phyloP scores from a whole-genome alignment of 2,797 vertebrate genomes.

The Phataginus tetradactyla region DNA sequence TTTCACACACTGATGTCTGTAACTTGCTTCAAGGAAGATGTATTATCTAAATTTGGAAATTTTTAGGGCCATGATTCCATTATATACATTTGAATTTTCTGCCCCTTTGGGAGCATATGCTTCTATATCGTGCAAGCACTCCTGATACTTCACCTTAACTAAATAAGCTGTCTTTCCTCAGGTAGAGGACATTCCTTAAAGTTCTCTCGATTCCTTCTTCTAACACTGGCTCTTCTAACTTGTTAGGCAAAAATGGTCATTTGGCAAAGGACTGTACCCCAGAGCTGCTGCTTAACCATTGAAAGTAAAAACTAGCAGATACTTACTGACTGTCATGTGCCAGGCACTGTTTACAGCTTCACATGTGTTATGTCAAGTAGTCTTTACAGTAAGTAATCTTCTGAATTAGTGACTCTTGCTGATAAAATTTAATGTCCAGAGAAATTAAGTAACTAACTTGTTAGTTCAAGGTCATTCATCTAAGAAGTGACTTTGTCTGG shows the following conservation, averaged over 20 bases:
- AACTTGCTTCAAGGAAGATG: background rate
- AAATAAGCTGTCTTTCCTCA: background rate
- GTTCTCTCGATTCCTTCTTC: background rate
- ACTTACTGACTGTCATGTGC: background rate
- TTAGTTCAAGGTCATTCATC: conserved; percentile 3
- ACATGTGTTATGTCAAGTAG: background rate
- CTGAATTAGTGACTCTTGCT: background rate
- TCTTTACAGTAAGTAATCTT: background rate
- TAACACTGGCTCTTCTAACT: background rate
- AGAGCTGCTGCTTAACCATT: background rate
- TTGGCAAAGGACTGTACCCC: background rate
- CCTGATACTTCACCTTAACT: background rate
- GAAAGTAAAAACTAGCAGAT: conserved; percentile 18
- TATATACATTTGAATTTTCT: background rate
- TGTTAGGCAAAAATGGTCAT: background rate
- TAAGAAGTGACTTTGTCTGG: background rate
- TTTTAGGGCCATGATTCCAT: background rate
- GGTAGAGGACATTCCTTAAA: background rate
- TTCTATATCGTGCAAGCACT: background rate
- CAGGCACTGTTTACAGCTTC: background rate
- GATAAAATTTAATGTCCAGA: background rate
- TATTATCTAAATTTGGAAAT: background rate
- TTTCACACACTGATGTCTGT: background rate
- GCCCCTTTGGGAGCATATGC: background rate
- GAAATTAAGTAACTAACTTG: conserved; percentile 37